phyloP scores from a whole-genome alignment of 1,140 invertebrate genomes.

The Cyclina sinensis region DNA sequence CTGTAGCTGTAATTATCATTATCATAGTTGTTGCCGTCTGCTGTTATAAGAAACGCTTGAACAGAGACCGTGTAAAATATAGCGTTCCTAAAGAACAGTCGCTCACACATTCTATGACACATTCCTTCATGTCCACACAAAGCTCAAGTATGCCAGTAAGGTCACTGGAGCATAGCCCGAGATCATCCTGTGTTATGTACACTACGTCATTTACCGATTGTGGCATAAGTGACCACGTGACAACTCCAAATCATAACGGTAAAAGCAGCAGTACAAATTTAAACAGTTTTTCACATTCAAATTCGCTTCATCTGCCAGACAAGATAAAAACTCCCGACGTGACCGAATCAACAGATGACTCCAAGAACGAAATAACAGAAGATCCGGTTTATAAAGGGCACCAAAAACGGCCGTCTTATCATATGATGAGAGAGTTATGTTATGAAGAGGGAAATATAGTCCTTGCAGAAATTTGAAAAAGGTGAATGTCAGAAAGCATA shows the following conservation, averaged over 20 bases:
- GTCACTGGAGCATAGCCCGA: constrained; percentile 59
- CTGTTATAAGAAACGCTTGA: constrained; percentile 39
- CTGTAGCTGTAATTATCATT: constrained; percentile 17
- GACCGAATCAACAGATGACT: neutral
- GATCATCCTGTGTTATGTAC: constrained; percentile 66
- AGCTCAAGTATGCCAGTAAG: constrained; percentile 52
- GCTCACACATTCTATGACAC: constrained; percentile 54
- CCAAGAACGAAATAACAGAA: constrained; percentile 8
- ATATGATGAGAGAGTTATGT: constrained; percentile 67
- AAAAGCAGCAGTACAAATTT: constrained; percentile 22
- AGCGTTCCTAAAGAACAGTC: constrained; percentile 52
- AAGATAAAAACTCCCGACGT: neutral
- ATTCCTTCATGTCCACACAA: constrained; percentile 50
- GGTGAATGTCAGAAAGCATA: too few relatives aligned
- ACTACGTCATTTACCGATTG: constrained; percentile 66
- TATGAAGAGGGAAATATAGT: constrained; percentile 64
- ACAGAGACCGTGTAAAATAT: constrained; percentile 49
- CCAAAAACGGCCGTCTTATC: constrained; percentile 65
- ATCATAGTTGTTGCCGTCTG: constrained; percentile 21
- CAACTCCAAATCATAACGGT: neutral
- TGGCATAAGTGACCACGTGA: constrained; percentile 20
- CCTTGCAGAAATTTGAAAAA: constrained; percentile 31
- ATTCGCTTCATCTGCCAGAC: constrained; percentile 36
- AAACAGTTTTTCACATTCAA: constrained; percentile 52
- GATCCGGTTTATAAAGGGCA: constrained; percentile 47